These are phyloP conservation scores for Syngnathus scovelli DNA, from an alignment of 2,113 vertebrate genomes.

Conservation along the genomic window DNA sequence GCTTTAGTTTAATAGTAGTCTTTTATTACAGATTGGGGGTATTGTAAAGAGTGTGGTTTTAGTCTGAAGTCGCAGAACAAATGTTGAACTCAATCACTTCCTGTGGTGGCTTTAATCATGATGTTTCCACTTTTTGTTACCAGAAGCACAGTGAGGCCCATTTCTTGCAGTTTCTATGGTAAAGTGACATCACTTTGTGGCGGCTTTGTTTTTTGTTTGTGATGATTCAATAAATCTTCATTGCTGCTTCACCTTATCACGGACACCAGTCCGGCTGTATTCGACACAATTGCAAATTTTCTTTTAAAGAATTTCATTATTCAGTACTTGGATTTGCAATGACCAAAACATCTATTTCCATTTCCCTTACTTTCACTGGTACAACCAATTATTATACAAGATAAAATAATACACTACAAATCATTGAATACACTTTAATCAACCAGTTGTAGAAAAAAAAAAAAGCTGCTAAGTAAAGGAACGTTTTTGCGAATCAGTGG, in stretches of 20 bases:
- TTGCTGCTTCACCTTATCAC: neutral
- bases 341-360: no score
- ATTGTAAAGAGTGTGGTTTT: constrained; percentile 1
- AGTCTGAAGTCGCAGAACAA: neutral
- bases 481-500: no score
- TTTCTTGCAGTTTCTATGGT: neutral
- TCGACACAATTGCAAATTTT: neutral
- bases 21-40: neutral
- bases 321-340: no score
- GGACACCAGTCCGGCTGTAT: neutral
- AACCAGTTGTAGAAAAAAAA: no score
- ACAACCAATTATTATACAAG: no score
- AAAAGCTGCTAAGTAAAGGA: no score
- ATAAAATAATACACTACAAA: no score
- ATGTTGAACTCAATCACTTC: neutral
- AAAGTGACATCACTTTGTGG: constrained; percentile 7
- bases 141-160: neutral
- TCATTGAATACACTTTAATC: no score
- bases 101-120: neutral
- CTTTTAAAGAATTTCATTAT: no score
- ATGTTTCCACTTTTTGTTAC: neutral
- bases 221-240: constrained; percentile 38
- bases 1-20: neutral
- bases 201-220: constrained; percentile 31
- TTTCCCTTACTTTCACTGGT: no score